A percentile compares a stretch with the other conserved stretches of the same genome.
Evolutionary conservation across 1,140 invertebrate genomes (phyloP).

Genomic region (Cepaea nemoralis): DNA sequence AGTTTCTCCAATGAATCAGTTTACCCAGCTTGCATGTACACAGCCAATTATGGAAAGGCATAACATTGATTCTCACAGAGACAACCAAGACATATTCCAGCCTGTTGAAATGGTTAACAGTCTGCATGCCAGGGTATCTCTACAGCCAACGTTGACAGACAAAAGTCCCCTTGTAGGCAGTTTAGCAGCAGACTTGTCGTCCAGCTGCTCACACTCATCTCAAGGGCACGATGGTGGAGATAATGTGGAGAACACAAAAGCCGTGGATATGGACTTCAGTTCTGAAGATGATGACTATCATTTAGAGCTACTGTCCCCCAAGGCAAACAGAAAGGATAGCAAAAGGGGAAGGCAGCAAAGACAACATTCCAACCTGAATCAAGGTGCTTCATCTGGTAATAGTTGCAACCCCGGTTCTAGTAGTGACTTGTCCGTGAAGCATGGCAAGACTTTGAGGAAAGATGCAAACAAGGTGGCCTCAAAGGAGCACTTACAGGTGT

Average conservation of each 20-base stretch:
- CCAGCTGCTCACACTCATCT: not conserved
- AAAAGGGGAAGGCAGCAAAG: not conserved
- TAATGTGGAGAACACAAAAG: constrained; percentile 66
- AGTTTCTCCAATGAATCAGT: constrained; percentile 3
- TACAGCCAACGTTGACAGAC: not conserved
- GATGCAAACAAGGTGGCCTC: constrained; percentile 40
- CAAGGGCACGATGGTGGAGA: not conserved
- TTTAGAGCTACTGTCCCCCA: constrained; percentile 43
- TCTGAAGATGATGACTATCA: constrained; percentile 62
- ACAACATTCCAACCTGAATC: constrained; percentile 55
- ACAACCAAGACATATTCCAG: not conserved
- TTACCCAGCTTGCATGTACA: constrained; percentile 15
- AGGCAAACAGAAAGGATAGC: not conserved
- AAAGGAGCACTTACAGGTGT: constrained; percentile 12
- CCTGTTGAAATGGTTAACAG: not conserved
- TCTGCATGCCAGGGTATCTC: not conserved
- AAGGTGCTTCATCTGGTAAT: constrained; percentile 71
- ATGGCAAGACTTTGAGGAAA: constrained; percentile 40
- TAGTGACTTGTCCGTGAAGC: constrained; percentile 1
- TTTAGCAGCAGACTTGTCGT: not conserved
- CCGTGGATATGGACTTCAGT: constrained; percentile 78
- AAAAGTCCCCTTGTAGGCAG: constrained; percentile 17
- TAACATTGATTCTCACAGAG: not conserved
- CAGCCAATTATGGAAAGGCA: constrained; percentile 4
- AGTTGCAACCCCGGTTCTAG: constrained; percentile 17